Base-by-base conservation (phyloP, 2,797 vertebrate species). In the Semotilus atromaculatus region DNA sequence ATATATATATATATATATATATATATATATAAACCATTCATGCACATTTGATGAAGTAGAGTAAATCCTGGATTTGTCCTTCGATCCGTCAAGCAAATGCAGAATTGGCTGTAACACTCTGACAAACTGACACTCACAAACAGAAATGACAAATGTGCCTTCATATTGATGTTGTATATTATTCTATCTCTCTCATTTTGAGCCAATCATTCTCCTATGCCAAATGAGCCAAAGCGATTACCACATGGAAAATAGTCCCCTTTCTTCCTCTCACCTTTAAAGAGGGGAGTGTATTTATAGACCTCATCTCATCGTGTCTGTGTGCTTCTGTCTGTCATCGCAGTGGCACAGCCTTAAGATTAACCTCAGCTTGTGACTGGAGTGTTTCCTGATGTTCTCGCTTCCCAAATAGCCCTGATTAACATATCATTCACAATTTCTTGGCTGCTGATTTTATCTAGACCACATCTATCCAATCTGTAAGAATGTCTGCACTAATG, bases 231-330 rank as follows among this genome's bases (percentile, higher is more conserved):
- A 68, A 82, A 83, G 19, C 18, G 36, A 76, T 55, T 84, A 53
- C 80, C 78, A 74, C 85, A 86, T 86, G 87, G 83, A 89, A 89
- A 83, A 71, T 19, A n/a, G 26, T 6, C 19, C 55, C 55, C 38
- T 74, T 21, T 45, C 51, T 60, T 67, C 67, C 45, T 76, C 55
- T 83, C 58, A 77, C 36, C 72, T 70, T 60, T 64, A 21, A 76
- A 85, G 70, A 53, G 70, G 43, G 55, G 48, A 45, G 38, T 62
- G 74, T 89, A 87, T 88, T 89, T 88, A 82, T 88, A 86, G 84
- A 79, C 45, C 45, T 75, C 48, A n/a, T 86, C 79, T 79, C 66
- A 67, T 60, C 29, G 3, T 72, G 76, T 71, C 51, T 83, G 83
- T 68, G 75, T 82, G 84, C 62, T 64, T 62, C 21, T 85, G 55